Base-by-base conservation (phyloP, 2,888 invertebrate species). In the Limnephilus lunatus region DNA sequence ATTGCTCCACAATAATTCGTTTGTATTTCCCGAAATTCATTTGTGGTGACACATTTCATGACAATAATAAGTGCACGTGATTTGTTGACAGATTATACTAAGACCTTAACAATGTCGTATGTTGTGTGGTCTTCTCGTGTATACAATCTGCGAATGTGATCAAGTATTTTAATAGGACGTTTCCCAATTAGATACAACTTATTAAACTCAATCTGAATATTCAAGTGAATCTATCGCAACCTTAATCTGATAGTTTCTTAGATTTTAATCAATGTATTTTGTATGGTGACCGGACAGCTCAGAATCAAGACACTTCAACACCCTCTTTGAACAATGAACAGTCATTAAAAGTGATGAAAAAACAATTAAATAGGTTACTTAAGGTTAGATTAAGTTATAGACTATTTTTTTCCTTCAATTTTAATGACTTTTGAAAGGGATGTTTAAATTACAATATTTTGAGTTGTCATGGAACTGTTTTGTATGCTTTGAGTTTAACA, bases 1-100 rank as follows among this genome's bases (percentile, higher is more conserved):
- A 68, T 9, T 68, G 25, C 25, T 68, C 25, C 9, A 68, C 9
- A 68, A 68, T 39, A 86, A 90, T 91, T 81, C 85, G 88, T 91
- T 90, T 93, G 91, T 53, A 82, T 81, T 81, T 88, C 85, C 92
- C 92, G 92, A 92, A 93, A 93, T 89, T 91, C 91, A 85, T 93
- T 93, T 87, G 92, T 92, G 32, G 90, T 81, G 90, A 89, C 93
- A 89, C 35, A 83, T 85, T 92, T 92, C 31, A 39, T 68, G 68
- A 68, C 68, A 68, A 68, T 68, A 68, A 25, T 25, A 68, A 35
- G 83, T 35, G 39, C 83, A 25, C 25, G 83, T 83, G 83, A 83
- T 35, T 32, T 25, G 32, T 83, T 83, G 19, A 39, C 83, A 32
- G 68, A 35, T 35, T 35, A 19, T 12, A 39, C 83, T 0, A 35